These are phyloP conservation scores for Drosophila barbarae DNA, from an alignment of 2,888 invertebrate species.

Conservation along the genomic window DNA sequence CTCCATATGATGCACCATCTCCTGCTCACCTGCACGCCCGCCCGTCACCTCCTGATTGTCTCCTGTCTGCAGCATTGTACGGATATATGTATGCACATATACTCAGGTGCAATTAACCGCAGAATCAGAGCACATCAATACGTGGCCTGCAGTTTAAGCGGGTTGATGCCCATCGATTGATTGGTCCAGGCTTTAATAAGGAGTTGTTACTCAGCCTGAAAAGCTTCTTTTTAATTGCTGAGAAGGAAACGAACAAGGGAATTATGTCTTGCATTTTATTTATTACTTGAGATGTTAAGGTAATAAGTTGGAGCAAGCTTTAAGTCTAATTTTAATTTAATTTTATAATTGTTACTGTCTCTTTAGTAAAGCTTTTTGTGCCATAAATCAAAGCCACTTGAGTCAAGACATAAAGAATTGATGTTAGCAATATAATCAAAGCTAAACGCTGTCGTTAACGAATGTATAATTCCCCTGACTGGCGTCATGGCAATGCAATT, in stretches of 20 bases:
- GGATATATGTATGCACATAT: constrained; percentile 2
- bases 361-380: background rate
- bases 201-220: background rate
- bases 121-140: constrained; percentile 36
- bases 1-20: constrained; percentile 5
- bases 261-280: background rate
- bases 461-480: constrained; percentile 3
- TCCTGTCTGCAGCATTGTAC: background rate
- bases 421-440: constrained; percentile 4
- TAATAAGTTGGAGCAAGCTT: background rate
- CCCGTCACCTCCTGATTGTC: constrained; percentile 21
- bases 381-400: constrained; percentile 8
- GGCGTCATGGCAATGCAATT: constrained; percentile 13
- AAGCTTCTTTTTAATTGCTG: background rate
- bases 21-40: background rate
- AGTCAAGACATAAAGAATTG: background rate
- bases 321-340: no score
- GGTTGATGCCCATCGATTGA: constrained; percentile 3
- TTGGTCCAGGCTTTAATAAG: constrained; percentile 9
- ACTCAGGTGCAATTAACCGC: constrained; percentile 34
- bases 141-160: constrained; percentile 30
- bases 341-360: background rate
- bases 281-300: background rate
- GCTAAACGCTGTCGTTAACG: constrained; percentile 2
- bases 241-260: background rate